Base-by-base conservation (phyloP, 2,113 vertebrate genomes). In the Seriola aureovittata region DNA sequence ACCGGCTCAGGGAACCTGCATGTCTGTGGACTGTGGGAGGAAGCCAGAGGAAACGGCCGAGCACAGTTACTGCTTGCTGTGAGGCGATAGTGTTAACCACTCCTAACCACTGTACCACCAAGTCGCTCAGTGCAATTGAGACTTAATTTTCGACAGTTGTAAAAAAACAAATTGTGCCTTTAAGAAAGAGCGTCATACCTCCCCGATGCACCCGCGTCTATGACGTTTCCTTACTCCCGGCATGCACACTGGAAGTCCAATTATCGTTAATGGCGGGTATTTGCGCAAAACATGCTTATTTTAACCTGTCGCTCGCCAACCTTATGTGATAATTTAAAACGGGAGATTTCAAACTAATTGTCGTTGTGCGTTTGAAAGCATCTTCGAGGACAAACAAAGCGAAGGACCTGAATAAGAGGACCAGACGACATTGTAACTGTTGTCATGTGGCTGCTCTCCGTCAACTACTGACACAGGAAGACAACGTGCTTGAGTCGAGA, bases 191-290 rank as follows among this genome's bases (percentile, higher is more conserved):
- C 88, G 85, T 90, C 81, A 89, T 69, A 8, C 21, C 0, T 0
- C 3, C 14, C 2, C 13, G 19, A 4, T 3, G 6, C 14, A 11
- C 8, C 71, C 75, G n/a, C 42, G 50, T 23, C 6, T 5, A 21
- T 93, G 92, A 93, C 94, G 91, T 88, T 3, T 4, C 3, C 38
- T 7, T 13, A 65, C 78, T 94, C 94, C 94, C 93, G 91, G 82
- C 89, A 93, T 94, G 93, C 94, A 80, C 85, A 57, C 67, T 85
- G 58, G 62, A 89, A 86, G 85, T 91, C 89, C 68, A 92, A 92
- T 92, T 72, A 84, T 87, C 85, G 59, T 58, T 88, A 86, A 94
- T 94, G 95, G 95, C 95, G 94, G 93, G 94, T 92, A 85, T 91
- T 94, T 95, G 71, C 84, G 85, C 34, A 34, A 74, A 76, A 85